A percentile compares a stretch with the other conserved stretches of the same genome.
These are phyloP conservation scores for Pimephales promelas DNA, from an alignment of 2,113 vertebrate genomes.

Conservation along the genomic window DNA sequence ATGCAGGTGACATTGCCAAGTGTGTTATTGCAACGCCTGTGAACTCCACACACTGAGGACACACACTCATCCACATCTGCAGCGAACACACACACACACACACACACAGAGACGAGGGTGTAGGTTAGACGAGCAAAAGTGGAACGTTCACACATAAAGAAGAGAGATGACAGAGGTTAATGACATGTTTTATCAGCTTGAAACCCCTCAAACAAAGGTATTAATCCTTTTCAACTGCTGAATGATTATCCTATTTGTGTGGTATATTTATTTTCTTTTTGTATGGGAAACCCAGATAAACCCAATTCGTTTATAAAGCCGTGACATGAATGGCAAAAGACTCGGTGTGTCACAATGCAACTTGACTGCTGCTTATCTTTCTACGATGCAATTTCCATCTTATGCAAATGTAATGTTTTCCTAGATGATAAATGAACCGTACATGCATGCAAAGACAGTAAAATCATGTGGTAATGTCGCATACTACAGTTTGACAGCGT, in stretches of 20 bases:
- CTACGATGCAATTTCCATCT: background rate
- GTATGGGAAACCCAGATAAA: background rate
- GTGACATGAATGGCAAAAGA: background rate
- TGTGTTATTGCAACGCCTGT: slow-evolving; percentile 59
- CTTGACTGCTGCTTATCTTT: background rate
- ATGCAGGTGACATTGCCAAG: slow-evolving; percentile 59
- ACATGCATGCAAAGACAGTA: background rate
- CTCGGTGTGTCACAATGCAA: background rate
- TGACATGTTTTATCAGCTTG: background rate
- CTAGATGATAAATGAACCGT: background rate
- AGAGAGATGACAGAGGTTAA: background rate
- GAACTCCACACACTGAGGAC: slow-evolving; percentile 40
- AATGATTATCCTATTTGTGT: background rate
- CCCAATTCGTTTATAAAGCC: background rate
- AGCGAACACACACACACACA: slow-evolving; percentile 34
- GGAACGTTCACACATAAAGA: background rate
- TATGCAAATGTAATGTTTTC: background rate
- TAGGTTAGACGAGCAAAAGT: background rate
- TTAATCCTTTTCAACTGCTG: background rate
- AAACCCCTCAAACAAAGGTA: background rate
- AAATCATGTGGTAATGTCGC: background rate
- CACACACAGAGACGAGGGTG: no score
- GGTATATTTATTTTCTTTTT: background rate
- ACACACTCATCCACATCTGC: slow-evolving; percentile 67
- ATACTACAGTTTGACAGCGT: background rate